Evolutionary conservation across 2,888 invertebrate species (phyloP).

Genomic region (Carterocephalus palaemon): DNA sequence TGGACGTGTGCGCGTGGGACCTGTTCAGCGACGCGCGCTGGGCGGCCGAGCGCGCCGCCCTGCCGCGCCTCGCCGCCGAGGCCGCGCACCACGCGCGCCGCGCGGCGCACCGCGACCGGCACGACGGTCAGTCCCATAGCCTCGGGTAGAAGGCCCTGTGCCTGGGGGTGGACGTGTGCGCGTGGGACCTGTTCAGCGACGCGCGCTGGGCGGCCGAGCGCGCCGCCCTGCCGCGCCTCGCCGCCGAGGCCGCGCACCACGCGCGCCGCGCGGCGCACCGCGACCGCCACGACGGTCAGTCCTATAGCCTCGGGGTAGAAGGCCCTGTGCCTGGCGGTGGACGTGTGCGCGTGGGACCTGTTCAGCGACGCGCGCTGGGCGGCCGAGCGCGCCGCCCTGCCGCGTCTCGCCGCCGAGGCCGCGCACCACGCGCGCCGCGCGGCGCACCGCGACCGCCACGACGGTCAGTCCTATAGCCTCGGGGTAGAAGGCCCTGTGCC

Average conservation of each 20-base stretch:
- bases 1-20: slow-evolving; percentile 91
- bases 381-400: slow-evolving; percentile 80
- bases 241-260: background rate
- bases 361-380: slow-evolving; percentile 90
- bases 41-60: slow-evolving; percentile 81
- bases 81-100: background rate
- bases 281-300: too few species aligned
- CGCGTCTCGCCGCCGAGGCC: slow-evolving; percentile 17
- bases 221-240: slow-evolving; percentile 64
- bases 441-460: slow-evolving; percentile 46
- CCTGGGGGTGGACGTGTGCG: slow-evolving; percentile 90
- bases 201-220: slow-evolving; percentile 85
- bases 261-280: slow-evolving; percentile 37
- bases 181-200: slow-evolving; percentile 93
- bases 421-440: background rate
- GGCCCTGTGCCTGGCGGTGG: slow-evolving; percentile 90
- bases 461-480: too few species aligned
- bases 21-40: slow-evolving; percentile 91
- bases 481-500: too few species aligned
- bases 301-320: too few species aligned
- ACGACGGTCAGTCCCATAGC: too few species aligned
- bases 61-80: slow-evolving; percentile 38
- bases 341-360: slow-evolving; percentile 90
- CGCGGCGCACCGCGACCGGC: slow-evolving; percentile 42
- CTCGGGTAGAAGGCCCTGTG: slow-evolving; percentile 92